Evolutionary conservation across 2,113 vertebrate genomes (phyloP).

Genomic region (Archocentrus centrarchus): DNA sequence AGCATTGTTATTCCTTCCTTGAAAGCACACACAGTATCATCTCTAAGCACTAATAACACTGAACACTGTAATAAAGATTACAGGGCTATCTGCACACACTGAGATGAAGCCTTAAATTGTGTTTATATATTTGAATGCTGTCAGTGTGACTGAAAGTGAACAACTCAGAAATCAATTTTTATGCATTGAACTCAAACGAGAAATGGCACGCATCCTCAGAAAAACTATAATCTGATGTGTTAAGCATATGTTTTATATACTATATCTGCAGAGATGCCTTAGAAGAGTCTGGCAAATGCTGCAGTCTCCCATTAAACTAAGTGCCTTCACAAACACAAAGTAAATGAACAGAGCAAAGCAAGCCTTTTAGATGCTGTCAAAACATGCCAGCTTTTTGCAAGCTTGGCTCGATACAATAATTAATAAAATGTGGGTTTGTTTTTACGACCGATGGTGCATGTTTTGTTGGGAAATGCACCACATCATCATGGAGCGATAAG

Average conservation of each 20-base stretch:
- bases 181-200: neutral
- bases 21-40: neutral
- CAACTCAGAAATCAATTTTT: neutral
- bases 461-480: neutral
- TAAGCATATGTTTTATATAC: neutral
- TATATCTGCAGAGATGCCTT: slow-evolving; percentile 5
- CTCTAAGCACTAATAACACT: slow-evolving; percentile 15
- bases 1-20: slow-evolving; percentile 8
- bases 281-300: neutral
- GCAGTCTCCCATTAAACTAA: neutral
- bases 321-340: slow-evolving; percentile 44
- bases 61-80: slow-evolving; percentile 24
- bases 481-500: neutral
- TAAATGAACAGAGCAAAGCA: slow-evolving; percentile 4
- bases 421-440: neutral
- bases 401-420: neutral
- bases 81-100: neutral
- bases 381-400: neutral
- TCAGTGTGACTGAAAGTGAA: neutral
- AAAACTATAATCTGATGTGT: neutral
- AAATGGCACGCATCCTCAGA: neutral
- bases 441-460: rapidly evolving
- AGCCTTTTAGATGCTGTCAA: neutral
- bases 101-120: slow-evolving; percentile 8
- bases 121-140: slow-evolving; percentile 5